Base-by-base conservation (phyloP, 2,113 vertebrate species). In the Coptodon rendalli region DNA sequence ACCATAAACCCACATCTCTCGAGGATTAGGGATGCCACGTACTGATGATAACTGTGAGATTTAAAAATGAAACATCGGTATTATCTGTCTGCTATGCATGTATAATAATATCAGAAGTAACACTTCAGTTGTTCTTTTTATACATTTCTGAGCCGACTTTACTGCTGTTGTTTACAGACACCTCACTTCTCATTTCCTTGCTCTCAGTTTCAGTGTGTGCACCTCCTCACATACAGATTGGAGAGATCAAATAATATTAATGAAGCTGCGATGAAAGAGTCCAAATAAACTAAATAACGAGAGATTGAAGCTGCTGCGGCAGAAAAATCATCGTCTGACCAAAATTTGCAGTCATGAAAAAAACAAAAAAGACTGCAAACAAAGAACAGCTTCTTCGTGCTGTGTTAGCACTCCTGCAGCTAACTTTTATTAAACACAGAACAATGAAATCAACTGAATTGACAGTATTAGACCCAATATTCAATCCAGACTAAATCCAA, bases 281-380 rank as follows among this genome's bases (percentile, higher is more conserved):
- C 71, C 43, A 27, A 29, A 48, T 27, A 76, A 48, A 19, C 16
- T 7, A 48, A 27, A 17, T 73, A 27, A 45, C 0, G 3, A 17
- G 40, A 73, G 68, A 3, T 16, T 17, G 68, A 17, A 27, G 14
- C 68, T 73, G 22, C 40, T 45, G 1, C 13, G 14, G 68, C 0
- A 1, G 29, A 63, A 48, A 73, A 73, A 5, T 17, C 22, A 27
- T 73, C 14, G 2, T 45, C 22, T 45, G 3, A 73, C 66, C 66
- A 73, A 73, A 27, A 4, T 22, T 27, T 27, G 22, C 22, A 45
- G 22, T 17, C 2, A 5, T 22, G 36, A 2, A 9, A 31, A 31
- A 5, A 24, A 7, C 0, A 0, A 6, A 7, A 13, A 14, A 68
- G 12, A 40, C 11, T 14, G n/a, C 12, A 43, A 71, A 73, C n/a